phyloP scores from a whole-genome alignment of 2,797 vertebrate species.

The Argyrosomus regius region DNA sequence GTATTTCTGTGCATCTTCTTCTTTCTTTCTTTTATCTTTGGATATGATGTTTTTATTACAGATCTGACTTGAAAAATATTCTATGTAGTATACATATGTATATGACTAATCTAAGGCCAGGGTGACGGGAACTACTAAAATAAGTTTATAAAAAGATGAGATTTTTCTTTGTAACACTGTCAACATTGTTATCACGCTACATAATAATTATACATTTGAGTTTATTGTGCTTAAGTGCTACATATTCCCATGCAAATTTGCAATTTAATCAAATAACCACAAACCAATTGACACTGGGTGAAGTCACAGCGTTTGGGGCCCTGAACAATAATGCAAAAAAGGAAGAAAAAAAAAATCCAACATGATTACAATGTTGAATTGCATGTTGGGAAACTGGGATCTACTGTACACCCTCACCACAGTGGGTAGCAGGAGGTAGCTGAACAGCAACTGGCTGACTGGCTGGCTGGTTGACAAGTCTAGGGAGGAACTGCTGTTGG shows the following conservation, averaged over 20 bases:
- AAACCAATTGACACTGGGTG: conserved; percentile 20
- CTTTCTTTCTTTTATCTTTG: too few species aligned
- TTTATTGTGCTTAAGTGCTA: conserved; percentile 6
- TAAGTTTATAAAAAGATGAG: background rate
- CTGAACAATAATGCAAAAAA: conserved; percentile 11
- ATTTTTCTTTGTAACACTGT: background rate
- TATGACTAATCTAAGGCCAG: background rate
- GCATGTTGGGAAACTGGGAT: conserved; percentile 27
- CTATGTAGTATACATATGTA: too few species aligned
- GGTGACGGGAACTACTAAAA: background rate
- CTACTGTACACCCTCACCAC: conserved; percentile 10
- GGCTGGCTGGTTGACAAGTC: conserved; percentile 80
- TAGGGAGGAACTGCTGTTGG: conserved; percentile 73
- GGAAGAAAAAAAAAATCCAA: conserved; percentile 1
- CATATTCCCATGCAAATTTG: conserved; percentile 14
- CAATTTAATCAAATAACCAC: conserved; percentile 38
- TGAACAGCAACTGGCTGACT: conserved; percentile 67
- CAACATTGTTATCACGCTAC: background rate
- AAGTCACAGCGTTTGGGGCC: conserved; percentile 2
- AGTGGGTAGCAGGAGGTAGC: conserved; percentile 59
- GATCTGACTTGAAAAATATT: background rate
- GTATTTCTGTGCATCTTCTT: too few species aligned
- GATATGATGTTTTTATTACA: background rate
- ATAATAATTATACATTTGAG: conserved; percentile 18
- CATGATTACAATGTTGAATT: conserved; percentile 21